Evolutionary conservation across 2,888 invertebrate species (phyloP).

Genomic region (Xanthorhoe designata): DNA sequence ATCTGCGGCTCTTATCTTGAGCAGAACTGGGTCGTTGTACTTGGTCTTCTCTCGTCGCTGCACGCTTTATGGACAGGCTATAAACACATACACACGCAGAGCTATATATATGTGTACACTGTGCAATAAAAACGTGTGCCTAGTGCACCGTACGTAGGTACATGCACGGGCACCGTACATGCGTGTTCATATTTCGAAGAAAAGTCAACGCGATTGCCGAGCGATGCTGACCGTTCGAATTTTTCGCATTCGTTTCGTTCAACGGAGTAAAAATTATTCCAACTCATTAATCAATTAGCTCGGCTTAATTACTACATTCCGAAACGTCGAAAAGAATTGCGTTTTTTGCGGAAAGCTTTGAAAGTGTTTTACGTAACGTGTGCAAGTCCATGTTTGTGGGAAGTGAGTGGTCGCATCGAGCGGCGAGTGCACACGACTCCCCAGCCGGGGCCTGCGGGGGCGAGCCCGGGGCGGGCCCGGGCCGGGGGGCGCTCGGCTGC

Average conservation of each 20-base stretch:
- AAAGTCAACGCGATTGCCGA: conserved; percentile 21
- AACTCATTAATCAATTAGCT: conserved; percentile 32
- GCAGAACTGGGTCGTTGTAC: conserved; percentile 68
- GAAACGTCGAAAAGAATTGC: conserved; percentile 23
- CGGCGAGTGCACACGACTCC: conserved; percentile 19
- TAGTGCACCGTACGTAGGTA: conserved; percentile 8
- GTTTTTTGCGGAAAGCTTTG: conserved; percentile 26
- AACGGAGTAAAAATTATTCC: conserved; percentile 31
- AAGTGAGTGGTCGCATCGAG: conserved; percentile 23
- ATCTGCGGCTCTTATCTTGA: conserved; percentile 60
- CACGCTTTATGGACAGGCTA: conserved; percentile 30
- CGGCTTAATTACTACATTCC: conserved; percentile 28
- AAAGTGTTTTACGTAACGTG: conserved; percentile 21
- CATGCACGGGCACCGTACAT: not conserved
- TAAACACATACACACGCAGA: conserved; percentile 21
- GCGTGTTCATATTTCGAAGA: conserved; percentile 31
- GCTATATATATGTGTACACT: conserved; percentile 11
- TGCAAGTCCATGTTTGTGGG: conserved; percentile 28
- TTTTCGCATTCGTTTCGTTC: conserved; percentile 32
- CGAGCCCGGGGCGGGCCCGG: too few relatives aligned
- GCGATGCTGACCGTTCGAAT: conserved; percentile 28
- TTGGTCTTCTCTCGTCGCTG: conserved; percentile 52
- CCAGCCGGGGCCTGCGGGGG: not conserved
- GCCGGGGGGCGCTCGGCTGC: conserved; percentile 16
- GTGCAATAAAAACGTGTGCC: conserved; percentile 16